Base-by-base conservation (phyloP, 2,797 vertebrate genomes). In the Typhlichthys subterraneus region DNA sequence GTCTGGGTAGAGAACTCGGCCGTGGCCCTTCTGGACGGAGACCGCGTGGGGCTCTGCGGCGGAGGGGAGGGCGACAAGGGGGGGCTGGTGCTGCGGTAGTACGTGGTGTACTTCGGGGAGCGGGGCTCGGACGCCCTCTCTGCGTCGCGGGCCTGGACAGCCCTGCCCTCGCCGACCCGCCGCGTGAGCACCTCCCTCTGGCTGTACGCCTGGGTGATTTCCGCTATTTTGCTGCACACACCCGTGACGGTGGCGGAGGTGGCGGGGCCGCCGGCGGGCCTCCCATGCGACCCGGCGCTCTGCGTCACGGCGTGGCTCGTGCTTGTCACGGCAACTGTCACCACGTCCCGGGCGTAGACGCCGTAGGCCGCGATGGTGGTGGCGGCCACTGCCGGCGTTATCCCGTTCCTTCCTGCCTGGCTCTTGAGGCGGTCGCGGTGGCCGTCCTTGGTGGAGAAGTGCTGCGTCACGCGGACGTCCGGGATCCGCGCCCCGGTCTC, bases 1-100 rank as follows among this genome's bases (percentile, higher is more conserved):
- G 95, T 98, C 80, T 98, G 97, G 0, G 95, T 96, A 50, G 97
- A 99, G 85, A 98, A 95, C 79, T 99, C 97, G 4, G 92, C 93
- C 0, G 96, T 98, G 55, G 87, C 83, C 71, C 90, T 89, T 82
- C 91, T 94, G 38, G 92, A 90, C 19, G 89, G 87, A 15, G 92
- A 93, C 75, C 65, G 91, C 0, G 89, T 93, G 15, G 96, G 95
- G 81, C 95, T 97, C 79, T 97, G 94, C 0, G 93, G 92, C 56
- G 96, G 95, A 60, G 96, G 94, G 6, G 91, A 91, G 17, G 97
- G 97, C 1, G 97, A 98, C 61, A 97, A 93, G 0, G 96, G 95
- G 57, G 97, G 95, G 81, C 96, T 99, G 49, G 95, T 91, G 69
- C 93, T 94, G 74, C 94, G 90, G 76, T 95, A 96, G 79, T 95